Base-by-base conservation (phyloP, 1,140 invertebrate genomes). In the Manduca sexta region DNA sequence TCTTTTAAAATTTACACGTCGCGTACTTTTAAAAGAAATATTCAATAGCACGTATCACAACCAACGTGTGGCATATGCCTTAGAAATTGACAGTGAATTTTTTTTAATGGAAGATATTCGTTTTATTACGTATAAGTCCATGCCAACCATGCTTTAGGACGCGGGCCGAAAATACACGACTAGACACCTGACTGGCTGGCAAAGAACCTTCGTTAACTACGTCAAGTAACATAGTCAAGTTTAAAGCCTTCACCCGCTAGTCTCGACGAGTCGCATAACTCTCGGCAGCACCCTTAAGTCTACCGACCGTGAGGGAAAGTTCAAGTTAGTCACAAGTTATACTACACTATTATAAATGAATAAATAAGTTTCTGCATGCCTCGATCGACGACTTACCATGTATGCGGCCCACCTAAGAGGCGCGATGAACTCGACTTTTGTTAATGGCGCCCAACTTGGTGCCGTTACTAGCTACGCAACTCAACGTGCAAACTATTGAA, bases 11-110 rank as follows among this genome's bases (percentile, higher is more conserved):
- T 39, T 35, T 10, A 45, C 41, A 68, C 64, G 64, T 53, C 50
- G 64, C 57, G 69, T 53, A 57, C 44, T 69, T 66, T 69, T 54
- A 52, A 67, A 64, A 72, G 60, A 57, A 64, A 69, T 62, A 67
- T 56, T 61, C 62, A 82, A 73, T 75, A 82, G 78, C 78, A 82
- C 80, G 80, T 70, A 69, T 84, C 80, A 84, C 80, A 84, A 84
- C 80, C 80, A 84, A 78, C 69, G 77, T 84, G 72, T 71, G 80
- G 80, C 78, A 61, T 69, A 67, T 60, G 77, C 76, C 75, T 74
- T 65, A 64, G 61, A 70, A 49, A 84, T 84, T 84, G 80, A 81
- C 80, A 81, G 77, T 79, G 71, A 75, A 70, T 59, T 68, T 51
- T n/a, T n/a, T 52, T 56, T 41, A 45, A 51, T 78, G 77, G 80